A percentile compares a stretch with the other conserved stretches of the same genome.
phyloP scores from a whole-genome alignment of 2,797 vertebrate genomes.

The Rallus crepitans region DNA sequence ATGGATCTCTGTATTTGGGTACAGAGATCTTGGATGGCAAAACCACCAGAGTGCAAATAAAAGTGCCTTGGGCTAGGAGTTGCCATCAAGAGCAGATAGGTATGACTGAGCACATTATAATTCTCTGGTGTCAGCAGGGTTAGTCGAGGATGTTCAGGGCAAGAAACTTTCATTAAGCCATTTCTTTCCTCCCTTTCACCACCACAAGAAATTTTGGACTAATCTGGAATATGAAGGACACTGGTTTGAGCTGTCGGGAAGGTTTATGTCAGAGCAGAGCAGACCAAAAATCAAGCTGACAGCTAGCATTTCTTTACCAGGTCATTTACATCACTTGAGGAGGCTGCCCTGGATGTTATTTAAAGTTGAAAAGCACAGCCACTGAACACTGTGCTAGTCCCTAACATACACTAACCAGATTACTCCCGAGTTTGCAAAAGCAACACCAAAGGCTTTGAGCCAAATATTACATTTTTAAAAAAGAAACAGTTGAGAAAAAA shows the following conservation, averaged over 20 bases:
- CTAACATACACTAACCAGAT: constrained; percentile 5
- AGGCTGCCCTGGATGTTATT: constrained; percentile 23
- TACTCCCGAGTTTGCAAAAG: neutral
- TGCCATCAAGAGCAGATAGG: neutral
- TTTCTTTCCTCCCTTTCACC: constrained; percentile 44
- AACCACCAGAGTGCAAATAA: constrained; percentile 18
- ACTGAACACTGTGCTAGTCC: neutral
- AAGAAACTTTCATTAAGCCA: constrained; percentile 23
- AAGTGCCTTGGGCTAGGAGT: neutral
- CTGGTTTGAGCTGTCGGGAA: constrained; percentile 50
- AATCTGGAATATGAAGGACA: constrained; percentile 58
- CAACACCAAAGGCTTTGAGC: constrained; percentile 14
- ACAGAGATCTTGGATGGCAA: neutral
- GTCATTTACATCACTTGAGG: constrained; percentile 42
- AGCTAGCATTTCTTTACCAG: constrained; percentile 61
- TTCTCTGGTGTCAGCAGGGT: constrained; percentile 45
- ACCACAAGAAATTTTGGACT: constrained; percentile 48
- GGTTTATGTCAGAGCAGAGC: constrained; percentile 51
- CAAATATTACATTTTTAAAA: constrained; percentile 1
- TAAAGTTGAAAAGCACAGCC: constrained; percentile 38
- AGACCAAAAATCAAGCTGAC: constrained; percentile 56
- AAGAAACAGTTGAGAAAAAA: neutral
- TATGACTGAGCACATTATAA: constrained; percentile 13
- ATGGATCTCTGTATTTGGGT: neutral
- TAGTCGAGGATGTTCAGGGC: constrained; percentile 39